phyloP scores from a whole-genome alignment of 2,113 vertebrate species.

The Acanthochromis polyacanthus region DNA sequence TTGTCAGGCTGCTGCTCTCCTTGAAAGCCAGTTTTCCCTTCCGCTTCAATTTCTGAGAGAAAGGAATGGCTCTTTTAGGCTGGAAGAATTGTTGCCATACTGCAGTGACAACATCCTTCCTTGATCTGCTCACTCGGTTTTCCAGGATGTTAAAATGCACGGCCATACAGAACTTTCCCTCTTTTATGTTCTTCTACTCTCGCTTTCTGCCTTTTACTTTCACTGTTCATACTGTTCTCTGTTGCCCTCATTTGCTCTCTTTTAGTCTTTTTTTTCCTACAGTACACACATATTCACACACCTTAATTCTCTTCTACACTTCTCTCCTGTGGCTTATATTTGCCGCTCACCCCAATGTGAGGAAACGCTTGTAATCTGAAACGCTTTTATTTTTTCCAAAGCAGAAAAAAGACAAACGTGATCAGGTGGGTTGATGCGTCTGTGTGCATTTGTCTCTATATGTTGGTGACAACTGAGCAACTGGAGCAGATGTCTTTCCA shows the following conservation, averaged over 20 bases:
- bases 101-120: slow-evolving; percentile 51
- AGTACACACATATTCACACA: background rate
- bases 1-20: slow-evolving; percentile 12
- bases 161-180: slow-evolving; percentile 48
- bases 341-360: slow-evolving; percentile 36
- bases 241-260: slow-evolving; percentile 36
- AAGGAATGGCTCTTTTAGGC: slow-evolving; percentile 47
- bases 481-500: slow-evolving; percentile 8
- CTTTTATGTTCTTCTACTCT: slow-evolving; percentile 47
- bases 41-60: slow-evolving; percentile 28
- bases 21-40: slow-evolving; percentile 35
- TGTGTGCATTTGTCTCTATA: slow-evolving; percentile 16
- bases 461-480: slow-evolving; percentile 12
- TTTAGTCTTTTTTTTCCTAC: slow-evolving; percentile 2
- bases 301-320: slow-evolving; percentile 5
- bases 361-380: slow-evolving; percentile 48
- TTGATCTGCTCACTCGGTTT: slow-evolving; percentile 39
- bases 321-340: slow-evolving; percentile 41
- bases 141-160: slow-evolving; percentile 66
- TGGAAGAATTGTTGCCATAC: slow-evolving; percentile 43
- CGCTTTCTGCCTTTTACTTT: slow-evolving; percentile 27
- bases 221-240: slow-evolving; percentile 17
- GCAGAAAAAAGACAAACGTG: slow-evolving; percentile 36
- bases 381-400: slow-evolving; percentile 62
- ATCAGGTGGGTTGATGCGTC: background rate